These are phyloP conservation scores for Tineola bisselliella DNA, from an alignment of 2,888 invertebrate genomes.

Conservation along the genomic window DNA sequence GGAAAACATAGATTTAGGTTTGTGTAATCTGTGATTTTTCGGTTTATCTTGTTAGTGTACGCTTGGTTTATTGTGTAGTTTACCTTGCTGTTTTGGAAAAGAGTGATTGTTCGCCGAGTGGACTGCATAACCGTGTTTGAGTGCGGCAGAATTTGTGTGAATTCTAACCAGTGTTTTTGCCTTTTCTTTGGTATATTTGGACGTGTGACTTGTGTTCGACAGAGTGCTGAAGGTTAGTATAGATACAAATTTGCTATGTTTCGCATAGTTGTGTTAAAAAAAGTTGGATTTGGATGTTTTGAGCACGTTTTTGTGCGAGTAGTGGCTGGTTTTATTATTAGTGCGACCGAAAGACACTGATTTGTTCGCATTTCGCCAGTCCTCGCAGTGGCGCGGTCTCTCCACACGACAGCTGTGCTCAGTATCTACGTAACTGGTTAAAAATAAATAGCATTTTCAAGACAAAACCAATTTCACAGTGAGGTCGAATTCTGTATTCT, in stretches of 20 bases:
- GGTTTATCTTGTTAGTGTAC: constrained; percentile 48
- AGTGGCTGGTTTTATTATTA: neutral
- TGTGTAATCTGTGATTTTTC: constrained; percentile 66
- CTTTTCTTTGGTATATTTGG: constrained; percentile 46
- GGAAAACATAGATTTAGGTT: constrained; percentile 64
- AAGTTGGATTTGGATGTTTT: neutral
- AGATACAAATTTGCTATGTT: constrained; percentile 13
- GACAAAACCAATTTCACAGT: neutral
- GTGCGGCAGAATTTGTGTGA: constrained; percentile 38
- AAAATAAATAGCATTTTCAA: constrained; percentile 66
- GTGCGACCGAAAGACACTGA: neutral
- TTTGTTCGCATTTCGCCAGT: constrained; percentile 2
- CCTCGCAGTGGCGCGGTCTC: constrained; percentile 19
- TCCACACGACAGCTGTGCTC: constrained; percentile 60
- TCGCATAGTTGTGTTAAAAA: neutral
- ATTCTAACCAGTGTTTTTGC: constrained; percentile 29
- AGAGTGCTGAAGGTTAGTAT: constrained; percentile 45
- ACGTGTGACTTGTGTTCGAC: constrained; percentile 30
- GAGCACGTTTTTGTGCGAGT: neutral
- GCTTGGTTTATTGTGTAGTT: constrained; percentile 51
- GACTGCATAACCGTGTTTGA: constrained; percentile 32
- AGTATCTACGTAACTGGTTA: constrained; percentile 53
- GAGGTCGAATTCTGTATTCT: constrained; percentile 1
- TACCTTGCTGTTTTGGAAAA: constrained; percentile 56
- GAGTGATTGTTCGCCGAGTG: constrained; percentile 34